Evolutionary conservation across 2,797 vertebrate genomes (phyloP).

Genomic region (Xyrichtys novacula): DNA sequence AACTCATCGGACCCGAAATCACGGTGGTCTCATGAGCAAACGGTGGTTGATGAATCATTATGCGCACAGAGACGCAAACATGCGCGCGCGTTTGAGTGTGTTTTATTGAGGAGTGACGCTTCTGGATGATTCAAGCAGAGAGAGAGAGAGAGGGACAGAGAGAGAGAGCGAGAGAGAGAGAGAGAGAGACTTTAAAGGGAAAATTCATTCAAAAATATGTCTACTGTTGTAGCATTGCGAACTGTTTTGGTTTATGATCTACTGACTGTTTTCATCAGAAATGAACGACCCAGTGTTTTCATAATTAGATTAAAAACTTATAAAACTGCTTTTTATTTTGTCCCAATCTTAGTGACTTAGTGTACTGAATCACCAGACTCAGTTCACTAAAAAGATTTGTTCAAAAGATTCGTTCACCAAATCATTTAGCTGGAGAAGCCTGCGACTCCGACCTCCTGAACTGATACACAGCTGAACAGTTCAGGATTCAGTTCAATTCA

Average conservation of each 20-base stretch:
- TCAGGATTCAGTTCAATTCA: too few species aligned
- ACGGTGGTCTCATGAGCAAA: slow-evolving; percentile 69
- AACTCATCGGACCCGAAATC: slow-evolving; percentile 71
- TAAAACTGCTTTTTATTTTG: background rate
- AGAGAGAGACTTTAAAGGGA: slow-evolving; percentile 35
- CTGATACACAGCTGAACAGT: too few species aligned
- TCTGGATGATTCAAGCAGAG: slow-evolving; percentile 46
- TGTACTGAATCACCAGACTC: too few species aligned
- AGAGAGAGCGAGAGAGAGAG: too few species aligned
- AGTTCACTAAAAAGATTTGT: too few species aligned
- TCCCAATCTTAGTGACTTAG: too few species aligned
- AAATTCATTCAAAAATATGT: slow-evolving; percentile 23
- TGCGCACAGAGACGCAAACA: slow-evolving; percentile 61
- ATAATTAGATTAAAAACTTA: background rate
- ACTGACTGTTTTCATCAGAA: too few species aligned
- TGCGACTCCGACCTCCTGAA: too few species aligned
- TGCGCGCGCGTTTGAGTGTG: slow-evolving; percentile 24
- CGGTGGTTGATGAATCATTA: slow-evolving; percentile 76
- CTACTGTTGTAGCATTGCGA: background rate
- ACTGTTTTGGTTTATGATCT: background rate
- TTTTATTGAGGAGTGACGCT: slow-evolving; percentile 48
- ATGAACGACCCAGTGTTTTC: background rate
- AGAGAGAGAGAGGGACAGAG: too few species aligned
- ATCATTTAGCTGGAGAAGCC: too few species aligned
- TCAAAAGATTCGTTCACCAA: too few species aligned